Evolutionary conservation across 2,113 vertebrate species (phyloP).

Genomic region (Dunckerocampus dactyliophorus): DNA sequence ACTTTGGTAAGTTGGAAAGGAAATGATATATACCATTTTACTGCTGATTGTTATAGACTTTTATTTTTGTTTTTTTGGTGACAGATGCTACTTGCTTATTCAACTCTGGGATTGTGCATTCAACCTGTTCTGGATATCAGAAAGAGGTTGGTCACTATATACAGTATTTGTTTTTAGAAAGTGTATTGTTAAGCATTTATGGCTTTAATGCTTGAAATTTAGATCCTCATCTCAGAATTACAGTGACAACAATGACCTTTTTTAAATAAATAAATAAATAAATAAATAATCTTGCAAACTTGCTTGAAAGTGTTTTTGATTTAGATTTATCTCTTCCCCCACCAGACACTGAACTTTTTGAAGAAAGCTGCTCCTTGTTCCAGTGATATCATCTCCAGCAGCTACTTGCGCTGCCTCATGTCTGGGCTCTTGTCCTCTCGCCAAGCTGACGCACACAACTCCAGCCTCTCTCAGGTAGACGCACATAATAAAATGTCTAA

Average conservation of each 20-base stretch:
- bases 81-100: conserved; percentile 89
- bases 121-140: conserved; percentile 91
- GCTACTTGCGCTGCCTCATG: conserved; percentile 87
- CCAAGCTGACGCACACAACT: conserved; percentile 80
- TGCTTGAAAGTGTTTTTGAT: neutral
- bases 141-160: conserved; percentile 80
- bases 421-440: conserved; percentile 89
- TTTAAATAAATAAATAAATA: too few relatives aligned
- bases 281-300: neutral
- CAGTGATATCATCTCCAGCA: conserved; percentile 81
- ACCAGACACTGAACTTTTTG: conserved; percentile 86
- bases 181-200: neutral
- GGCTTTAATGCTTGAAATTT: neutral
- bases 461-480: conserved; percentile 83
- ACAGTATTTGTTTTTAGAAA: neutral
- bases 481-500: neutral
- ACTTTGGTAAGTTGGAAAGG: conserved; percentile 80
- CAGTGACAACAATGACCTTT: neutral
- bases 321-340: conserved; percentile 9
- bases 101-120: conserved; percentile 83
- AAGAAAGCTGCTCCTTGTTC: conserved; percentile 84
- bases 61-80: conserved; percentile 23
- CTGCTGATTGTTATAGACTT: neutral
- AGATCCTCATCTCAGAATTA: neutral
- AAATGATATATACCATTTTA: too few relatives aligned